These are phyloP conservation scores for Sorex araneus DNA, from an alignment of 2,113 vertebrate genomes.

Conservation along the genomic window DNA sequence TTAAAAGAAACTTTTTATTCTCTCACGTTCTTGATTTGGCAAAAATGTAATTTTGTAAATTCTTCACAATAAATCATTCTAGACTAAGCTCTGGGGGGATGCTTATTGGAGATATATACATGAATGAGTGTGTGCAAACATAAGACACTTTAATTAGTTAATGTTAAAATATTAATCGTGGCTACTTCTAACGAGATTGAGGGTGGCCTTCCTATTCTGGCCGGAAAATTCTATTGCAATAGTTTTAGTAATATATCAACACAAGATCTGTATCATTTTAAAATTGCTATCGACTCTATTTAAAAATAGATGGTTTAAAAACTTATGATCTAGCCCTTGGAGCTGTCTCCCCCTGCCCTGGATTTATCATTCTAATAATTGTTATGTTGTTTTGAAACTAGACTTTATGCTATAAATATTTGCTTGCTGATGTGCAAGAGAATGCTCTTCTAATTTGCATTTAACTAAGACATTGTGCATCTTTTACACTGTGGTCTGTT, in stretches of 20 bases:
- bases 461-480: conserved; percentile 14
- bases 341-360: not conserved
- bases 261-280: not conserved
- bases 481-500: not conserved
- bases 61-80: too few species aligned
- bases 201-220: not conserved
- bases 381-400: conserved; percentile 27
- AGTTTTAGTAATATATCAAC: conserved; percentile 30
- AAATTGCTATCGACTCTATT: not conserved
- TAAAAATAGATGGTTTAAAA: not conserved
- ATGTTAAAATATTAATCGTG: not conserved
- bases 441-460: not conserved
- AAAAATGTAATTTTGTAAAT: too few species aligned
- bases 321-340: conserved; percentile 56
- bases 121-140: not conserved
- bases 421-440: not conserved
- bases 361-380: conserved; percentile 40
- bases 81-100: too few species aligned
- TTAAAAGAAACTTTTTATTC: too few species aligned
- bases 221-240: conserved; percentile 44
- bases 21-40: too few species aligned
- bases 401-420: not conserved
- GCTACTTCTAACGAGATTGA: conserved; percentile 14
- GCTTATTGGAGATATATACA: not conserved
- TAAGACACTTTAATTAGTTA: not conserved